A percentile compares a stretch with the other conserved stretches of the same genome.
Conservation (phyloP, 1,140 invertebrate genomes). For the Andricus grossulariae region DNA sequence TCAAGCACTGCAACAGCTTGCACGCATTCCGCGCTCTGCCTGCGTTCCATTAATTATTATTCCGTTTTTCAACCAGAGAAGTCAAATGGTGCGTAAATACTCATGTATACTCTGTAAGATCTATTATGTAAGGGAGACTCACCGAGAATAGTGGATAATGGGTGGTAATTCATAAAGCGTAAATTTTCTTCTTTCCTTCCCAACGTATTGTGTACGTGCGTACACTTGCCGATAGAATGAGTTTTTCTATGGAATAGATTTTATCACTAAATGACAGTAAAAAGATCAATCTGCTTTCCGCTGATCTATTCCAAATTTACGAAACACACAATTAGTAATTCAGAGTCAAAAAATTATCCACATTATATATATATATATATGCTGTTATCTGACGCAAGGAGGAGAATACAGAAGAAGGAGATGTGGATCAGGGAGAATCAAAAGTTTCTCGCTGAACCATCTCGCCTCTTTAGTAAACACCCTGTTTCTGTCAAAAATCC, state of each 20-base stretch:
- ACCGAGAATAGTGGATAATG: conserved; percentile 50
- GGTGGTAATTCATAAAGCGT: conserved; percentile 48
- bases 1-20: conserved; percentile 42
- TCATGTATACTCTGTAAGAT: conserved; percentile 43
- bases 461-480: no score
- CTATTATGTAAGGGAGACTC: conserved; percentile 38
- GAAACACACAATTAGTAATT: no score
- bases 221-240: conserved; percentile 44
- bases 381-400: no score
- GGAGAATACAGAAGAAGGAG: no score
- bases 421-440: no score
- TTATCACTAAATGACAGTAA: conserved; percentile 49
- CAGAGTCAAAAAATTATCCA: no score
- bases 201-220: conserved; percentile 36
- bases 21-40: conserved; percentile 48
- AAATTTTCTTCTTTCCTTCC: conserved; percentile 50
- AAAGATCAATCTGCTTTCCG: conserved; percentile 52
- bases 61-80: conserved; percentile 34
- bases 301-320: conserved; percentile 48
- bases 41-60: conserved; percentile 53
- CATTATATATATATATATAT: no score
- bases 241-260: conserved; percentile 44
- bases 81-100: not conserved
- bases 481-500: no score
- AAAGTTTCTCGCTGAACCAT: no score